phyloP scores from a whole-genome alignment of 2,797 vertebrate species.

The Streptopelia turtur region DNA sequence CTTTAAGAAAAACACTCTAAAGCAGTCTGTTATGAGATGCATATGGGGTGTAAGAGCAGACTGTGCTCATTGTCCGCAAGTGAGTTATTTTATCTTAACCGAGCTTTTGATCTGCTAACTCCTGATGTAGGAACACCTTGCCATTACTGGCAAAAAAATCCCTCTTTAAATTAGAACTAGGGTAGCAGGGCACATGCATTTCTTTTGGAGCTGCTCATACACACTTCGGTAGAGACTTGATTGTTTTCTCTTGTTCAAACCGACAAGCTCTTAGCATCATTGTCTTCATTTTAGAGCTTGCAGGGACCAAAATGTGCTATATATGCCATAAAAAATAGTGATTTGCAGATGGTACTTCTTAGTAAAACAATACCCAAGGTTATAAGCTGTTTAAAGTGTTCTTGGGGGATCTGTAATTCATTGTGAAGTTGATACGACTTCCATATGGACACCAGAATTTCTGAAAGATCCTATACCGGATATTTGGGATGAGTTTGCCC shows the following conservation, averaged over 20 bases:
- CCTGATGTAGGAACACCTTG: background rate
- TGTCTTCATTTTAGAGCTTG: background rate
- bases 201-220: background rate
- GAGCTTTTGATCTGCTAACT: background rate
- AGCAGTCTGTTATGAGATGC: background rate
- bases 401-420: background rate
- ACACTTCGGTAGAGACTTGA: background rate
- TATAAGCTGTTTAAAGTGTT: background rate
- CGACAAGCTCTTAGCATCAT: background rate
- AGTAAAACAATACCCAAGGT: background rate
- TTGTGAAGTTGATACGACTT: background rate
- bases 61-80: background rate
- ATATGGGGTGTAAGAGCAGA: background rate
- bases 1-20: background rate
- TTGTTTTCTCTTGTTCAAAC: background rate
- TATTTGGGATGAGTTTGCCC: background rate
- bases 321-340: background rate
- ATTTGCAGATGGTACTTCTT: background rate
- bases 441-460: background rate
- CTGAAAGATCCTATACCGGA: background rate
- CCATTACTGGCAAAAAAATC: background rate
- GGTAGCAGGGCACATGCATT: background rate
- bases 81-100: background rate
- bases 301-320: background rate
- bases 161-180: rapidly evolving